Evolutionary conservation across 2,888 invertebrate species (phyloP).

Genomic region (Mongoloraphidia duomilia): DNA sequence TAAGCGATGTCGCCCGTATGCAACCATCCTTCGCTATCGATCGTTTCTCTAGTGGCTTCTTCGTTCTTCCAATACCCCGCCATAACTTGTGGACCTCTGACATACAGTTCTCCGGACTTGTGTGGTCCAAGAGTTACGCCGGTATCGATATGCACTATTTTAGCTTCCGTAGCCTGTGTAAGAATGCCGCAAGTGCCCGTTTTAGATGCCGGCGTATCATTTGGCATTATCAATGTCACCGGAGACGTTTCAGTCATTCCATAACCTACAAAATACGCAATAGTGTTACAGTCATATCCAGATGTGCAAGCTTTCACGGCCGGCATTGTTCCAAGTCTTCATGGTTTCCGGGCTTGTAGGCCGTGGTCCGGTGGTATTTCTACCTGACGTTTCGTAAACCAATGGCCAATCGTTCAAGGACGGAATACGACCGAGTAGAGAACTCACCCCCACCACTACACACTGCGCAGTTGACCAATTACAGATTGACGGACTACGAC

Average conservation of each 20-base stretch:
- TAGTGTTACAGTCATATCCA: no score
- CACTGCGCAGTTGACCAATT: no score
- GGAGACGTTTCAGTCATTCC: slow-evolving; percentile 59
- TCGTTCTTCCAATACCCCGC: slow-evolving; percentile 66
- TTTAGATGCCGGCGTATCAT: slow-evolving; percentile 41
- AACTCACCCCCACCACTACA: no score
- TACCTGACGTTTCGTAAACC: no score
- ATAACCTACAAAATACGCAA: slow-evolving; percentile 33
- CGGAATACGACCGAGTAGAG: no score
- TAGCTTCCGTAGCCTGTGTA: slow-evolving; percentile 51
- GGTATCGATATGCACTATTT: slow-evolving; percentile 40
- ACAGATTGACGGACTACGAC: no score
- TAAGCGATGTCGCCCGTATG: slow-evolving; percentile 70
- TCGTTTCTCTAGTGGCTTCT: slow-evolving; percentile 53
- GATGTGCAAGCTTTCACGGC: no score
- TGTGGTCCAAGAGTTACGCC: slow-evolving; percentile 43
- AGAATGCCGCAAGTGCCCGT: slow-evolving; percentile 54
- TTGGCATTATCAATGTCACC: slow-evolving; percentile 43
- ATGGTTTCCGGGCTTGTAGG: no score
- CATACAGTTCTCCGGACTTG: slow-evolving; percentile 53
- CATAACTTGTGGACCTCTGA: slow-evolving; percentile 69
- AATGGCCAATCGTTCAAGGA: no score
- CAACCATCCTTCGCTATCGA: slow-evolving; percentile 65
- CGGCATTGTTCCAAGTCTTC: no score
- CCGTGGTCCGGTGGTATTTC: no score